Evolutionary conservation across 2,888 invertebrate genomes (phyloP), one percentile per base, ranked within the genome.

Genomic region (Cylloceria caligata): DNA sequence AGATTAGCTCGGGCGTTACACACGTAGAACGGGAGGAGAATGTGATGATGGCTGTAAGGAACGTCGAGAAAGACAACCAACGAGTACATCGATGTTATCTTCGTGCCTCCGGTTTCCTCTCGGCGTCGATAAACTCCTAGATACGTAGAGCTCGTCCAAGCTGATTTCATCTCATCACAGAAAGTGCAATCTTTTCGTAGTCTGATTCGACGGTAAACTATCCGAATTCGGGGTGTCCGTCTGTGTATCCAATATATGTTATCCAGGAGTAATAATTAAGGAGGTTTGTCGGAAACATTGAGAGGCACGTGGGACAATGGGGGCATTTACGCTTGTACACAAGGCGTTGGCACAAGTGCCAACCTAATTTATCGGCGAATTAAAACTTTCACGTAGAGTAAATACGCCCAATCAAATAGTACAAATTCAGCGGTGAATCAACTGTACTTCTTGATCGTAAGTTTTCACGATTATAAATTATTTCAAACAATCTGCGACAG

Each of bases 1-100:
- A 86, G 84, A 78, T 84, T 86, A 87, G 84, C 86, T 88, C 84
- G 86, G 83, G 86, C 85, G 86, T 86, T 83, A 84, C 86, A 84
- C 83, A 83, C 83, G 83, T 83, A 84, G 55, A 47, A 0, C 60
- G 60, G 60, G 60, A 73, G 69, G 75, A 80, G 84, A 81, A 82
- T 72, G 79, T 68, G 71, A 79, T 47, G 64, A 73, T 65, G 39
- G 79, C 52, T 74, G 19, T 57, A 55, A 52, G 55, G 34, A 83
- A 79, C 55, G 65, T 75, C 64, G 80, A 75, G 77, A 55, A 27
- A 79, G 42, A 57, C 75, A 69, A 74, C 16, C 62, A 55, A 9
- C 57, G 27, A 13, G 34, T 24, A 13, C 42, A 34, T 67, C 71
- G 27, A 73, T 62, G 52, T 77, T 68, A 76, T 81, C 72, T 39